Evolutionary conservation across 2,113 vertebrate genomes (phyloP).

Genomic region (Mus spicilegus): DNA sequence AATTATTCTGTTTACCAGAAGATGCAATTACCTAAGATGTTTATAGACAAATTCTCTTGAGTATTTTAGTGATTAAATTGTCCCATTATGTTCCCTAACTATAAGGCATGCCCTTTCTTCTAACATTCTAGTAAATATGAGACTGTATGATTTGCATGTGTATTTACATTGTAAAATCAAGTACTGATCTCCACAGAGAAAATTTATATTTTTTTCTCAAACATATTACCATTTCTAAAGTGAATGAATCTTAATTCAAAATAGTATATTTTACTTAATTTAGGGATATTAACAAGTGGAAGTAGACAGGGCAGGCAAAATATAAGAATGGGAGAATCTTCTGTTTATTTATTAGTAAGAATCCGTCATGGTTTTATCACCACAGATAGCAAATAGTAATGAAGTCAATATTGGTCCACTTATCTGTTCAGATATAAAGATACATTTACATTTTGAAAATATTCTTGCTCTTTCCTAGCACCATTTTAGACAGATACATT

Average conservation of each 20-base stretch:
- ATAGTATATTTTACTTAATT: background rate
- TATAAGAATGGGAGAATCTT: background rate
- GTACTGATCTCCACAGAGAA: background rate
- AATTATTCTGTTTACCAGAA: constrained; percentile 45
- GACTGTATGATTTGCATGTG: background rate
- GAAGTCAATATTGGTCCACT: background rate
- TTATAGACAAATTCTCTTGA: background rate
- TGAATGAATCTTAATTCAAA: constrained; percentile 32
- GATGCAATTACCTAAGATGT: background rate
- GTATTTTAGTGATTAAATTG: constrained; percentile 31
- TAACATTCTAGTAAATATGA: background rate
- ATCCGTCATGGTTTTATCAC: background rate
- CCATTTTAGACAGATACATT: background rate
- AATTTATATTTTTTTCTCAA: background rate
- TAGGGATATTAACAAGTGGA: background rate
- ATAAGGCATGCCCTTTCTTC: constrained; percentile 13
- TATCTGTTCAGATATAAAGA: background rate
- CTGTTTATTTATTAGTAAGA: background rate
- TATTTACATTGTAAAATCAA: background rate
- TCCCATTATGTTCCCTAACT: background rate
- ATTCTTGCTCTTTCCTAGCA: background rate
- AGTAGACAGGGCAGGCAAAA: background rate
- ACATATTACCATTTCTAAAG: background rate
- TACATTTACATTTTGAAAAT: background rate
- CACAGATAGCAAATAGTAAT: background rate